A percentile compares a stretch with the other conserved stretches of the same genome.
Conservation (phyloP, 2,797 vertebrate genomes). For the Cynopterus sphinx region DNA sequence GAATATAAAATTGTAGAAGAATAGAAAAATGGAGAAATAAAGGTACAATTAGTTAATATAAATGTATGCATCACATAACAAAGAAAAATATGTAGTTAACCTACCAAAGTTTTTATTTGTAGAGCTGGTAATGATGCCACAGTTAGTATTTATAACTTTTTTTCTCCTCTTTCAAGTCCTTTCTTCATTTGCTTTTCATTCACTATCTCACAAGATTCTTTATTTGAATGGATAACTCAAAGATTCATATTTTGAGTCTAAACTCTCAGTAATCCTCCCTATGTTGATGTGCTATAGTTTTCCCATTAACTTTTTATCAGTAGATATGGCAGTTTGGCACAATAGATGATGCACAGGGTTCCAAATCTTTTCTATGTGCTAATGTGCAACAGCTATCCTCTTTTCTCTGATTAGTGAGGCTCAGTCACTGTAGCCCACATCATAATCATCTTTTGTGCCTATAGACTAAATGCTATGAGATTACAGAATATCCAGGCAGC, state of each 20-base stretch:
- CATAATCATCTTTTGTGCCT: not conserved
- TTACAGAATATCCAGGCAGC: not conserved
- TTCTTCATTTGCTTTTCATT: not conserved
- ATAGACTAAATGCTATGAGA: not conserved
- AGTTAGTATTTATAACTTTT: not conserved
- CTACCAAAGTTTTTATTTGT: not conserved
- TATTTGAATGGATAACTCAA: not conserved
- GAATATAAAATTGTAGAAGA: not conserved
- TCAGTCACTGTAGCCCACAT: not conserved
- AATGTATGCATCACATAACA: not conserved
- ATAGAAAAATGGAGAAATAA: not conserved
- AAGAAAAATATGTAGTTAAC: not conserved
- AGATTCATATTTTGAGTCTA: not conserved
- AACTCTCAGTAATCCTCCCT: not conserved
- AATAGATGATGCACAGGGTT: not conserved
- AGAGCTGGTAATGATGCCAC: not conserved
- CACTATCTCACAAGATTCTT: not conserved
- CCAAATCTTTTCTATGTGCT: not conserved
- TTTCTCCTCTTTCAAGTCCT: not conserved
- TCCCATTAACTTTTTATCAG: not conserved
- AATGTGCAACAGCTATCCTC: not conserved
- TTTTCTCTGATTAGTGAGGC: not conserved
- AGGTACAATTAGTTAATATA: not conserved
- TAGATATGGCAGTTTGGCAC: not conserved
- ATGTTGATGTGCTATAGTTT: not conserved